These are phyloP conservation scores for Argyresthia goedartella DNA, from an alignment of 2,888 invertebrate species.

Conservation along the genomic window DNA sequence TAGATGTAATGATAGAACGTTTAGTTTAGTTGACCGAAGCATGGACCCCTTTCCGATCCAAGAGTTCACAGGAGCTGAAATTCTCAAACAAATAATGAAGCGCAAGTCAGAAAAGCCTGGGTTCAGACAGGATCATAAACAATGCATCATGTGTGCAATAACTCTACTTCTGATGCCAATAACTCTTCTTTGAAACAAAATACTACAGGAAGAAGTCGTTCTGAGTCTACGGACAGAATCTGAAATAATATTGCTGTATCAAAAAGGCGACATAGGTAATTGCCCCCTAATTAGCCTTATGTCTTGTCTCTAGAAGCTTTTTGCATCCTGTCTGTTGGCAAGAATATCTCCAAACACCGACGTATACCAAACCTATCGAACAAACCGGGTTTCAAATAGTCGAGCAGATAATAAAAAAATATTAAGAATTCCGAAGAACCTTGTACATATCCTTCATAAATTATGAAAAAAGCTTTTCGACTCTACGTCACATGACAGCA, in stretches of 20 bases:
- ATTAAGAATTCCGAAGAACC: slow-evolving; percentile 6
- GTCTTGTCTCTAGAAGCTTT: slow-evolving; percentile 6
- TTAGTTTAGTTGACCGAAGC: too few species aligned
- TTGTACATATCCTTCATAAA: too few species aligned
- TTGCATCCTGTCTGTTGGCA: slow-evolving; percentile 5
- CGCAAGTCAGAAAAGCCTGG: slow-evolving; percentile 2
- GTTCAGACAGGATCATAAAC: slow-evolving; percentile 1
- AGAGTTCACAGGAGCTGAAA: too few species aligned
- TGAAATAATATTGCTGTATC: slow-evolving; percentile 6
- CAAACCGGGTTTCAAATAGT: slow-evolving; percentile 9
- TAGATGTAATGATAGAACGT: too few species aligned
- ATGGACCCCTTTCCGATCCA: too few species aligned
- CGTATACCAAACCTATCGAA: neutral
- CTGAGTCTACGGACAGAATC: neutral
- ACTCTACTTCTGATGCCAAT: neutral
- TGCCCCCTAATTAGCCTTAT: slow-evolving; percentile 8
- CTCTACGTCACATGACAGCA: too few species aligned
- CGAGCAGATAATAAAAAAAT: slow-evolving; percentile 9
- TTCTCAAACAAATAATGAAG: too few species aligned
- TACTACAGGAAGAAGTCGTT: neutral
- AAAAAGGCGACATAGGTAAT: slow-evolving; percentile 8
- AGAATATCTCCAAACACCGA: slow-evolving; percentile 1
- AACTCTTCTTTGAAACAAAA: neutral
- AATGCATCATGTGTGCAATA: neutral
- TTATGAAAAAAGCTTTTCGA: too few species aligned